phyloP scores from a whole-genome alignment of 2,113 vertebrate genomes.

The Dissostichus mawsoni region DNA sequence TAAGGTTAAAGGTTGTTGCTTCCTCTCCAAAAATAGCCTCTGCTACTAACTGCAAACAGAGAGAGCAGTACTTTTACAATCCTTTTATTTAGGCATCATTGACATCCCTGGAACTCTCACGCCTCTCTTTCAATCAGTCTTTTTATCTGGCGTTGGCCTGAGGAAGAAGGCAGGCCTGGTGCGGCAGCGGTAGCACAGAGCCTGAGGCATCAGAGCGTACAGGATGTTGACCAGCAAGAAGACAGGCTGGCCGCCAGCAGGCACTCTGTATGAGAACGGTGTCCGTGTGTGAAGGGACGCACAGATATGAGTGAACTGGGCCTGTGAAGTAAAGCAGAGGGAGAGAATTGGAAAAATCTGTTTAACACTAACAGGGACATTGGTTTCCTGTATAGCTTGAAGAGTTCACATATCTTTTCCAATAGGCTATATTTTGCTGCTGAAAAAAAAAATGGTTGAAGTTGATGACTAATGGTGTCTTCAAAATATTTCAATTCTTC shows the following conservation, averaged over 20 bases:
- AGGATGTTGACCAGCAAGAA: constrained; percentile 90
- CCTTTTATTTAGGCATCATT: constrained; percentile 25
- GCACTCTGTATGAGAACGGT: constrained; percentile 93
- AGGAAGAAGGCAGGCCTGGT: constrained; percentile 90
- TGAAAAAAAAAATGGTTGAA: background rate
- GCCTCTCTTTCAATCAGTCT: constrained; percentile 57
- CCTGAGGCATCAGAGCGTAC: constrained; percentile 91
- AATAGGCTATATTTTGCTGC: background rate
- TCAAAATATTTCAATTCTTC: background rate
- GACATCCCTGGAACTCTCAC: background rate
- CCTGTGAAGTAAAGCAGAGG: constrained; percentile 78
- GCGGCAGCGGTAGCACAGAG: constrained; percentile 91
- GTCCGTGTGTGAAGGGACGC: constrained; percentile 96
- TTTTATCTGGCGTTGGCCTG: constrained; percentile 76
- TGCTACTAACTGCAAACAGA: constrained; percentile 25
- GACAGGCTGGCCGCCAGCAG: constrained; percentile 85
- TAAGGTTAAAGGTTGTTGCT: background rate
- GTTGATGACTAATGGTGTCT: background rate
- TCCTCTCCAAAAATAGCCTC: constrained; percentile 19
- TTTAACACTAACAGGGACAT: background rate
- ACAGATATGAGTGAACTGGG: constrained; percentile 94
- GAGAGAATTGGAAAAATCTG: background rate
- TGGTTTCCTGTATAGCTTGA: background rate
- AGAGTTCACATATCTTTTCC: background rate
- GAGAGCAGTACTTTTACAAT: constrained; percentile 14